Percentiles rank a stretch among this genome's conserved stretches.
Conservation (phyloP, 2,888 invertebrate genomes). For the Itoplectis maculator region DNA sequence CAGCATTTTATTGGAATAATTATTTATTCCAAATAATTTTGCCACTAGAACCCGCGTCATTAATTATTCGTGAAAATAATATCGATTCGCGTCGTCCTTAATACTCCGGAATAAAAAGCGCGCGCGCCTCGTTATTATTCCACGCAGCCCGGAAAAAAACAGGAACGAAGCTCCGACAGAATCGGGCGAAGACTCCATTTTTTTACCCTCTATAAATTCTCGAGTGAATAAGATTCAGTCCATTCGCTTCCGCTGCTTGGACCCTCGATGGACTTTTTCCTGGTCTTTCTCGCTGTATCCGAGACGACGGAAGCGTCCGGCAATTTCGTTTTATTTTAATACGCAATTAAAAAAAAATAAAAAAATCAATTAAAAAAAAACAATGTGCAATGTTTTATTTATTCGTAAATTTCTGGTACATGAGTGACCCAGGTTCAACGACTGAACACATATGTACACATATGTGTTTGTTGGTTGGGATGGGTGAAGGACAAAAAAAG, state of each 20-base stretch:
- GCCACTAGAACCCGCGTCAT: neutral
- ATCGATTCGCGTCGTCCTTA: conserved; percentile 16
- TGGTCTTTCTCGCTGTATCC: neutral
- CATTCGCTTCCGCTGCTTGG: neutral
- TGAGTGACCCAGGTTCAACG: conserved; percentile 1
- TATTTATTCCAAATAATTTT: neutral
- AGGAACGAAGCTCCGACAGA: conserved; percentile 1
- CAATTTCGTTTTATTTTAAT: neutral
- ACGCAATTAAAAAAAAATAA: neutral
- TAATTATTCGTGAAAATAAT: conserved; percentile 29
- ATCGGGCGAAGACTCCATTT: conserved; percentile 10
- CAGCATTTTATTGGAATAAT: neutral
- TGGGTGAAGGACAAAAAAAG: neutral
- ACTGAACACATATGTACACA: neutral
- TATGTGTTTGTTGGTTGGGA: neutral
- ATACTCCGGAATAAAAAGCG: neutral
- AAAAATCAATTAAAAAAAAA: too few relatives aligned
- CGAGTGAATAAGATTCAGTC: conserved; percentile 19
- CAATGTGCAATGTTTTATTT: neutral
- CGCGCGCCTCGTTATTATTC: conserved; percentile 35
- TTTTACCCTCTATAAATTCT: conserved; percentile 19
- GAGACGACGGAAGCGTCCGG: neutral
- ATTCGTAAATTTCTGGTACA: conserved; percentile 6
- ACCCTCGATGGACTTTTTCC: neutral
- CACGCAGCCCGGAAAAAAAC: conserved; percentile 28